Conservation (phyloP, 2,888 invertebrate species). For the Troides aeacus region DNA sequence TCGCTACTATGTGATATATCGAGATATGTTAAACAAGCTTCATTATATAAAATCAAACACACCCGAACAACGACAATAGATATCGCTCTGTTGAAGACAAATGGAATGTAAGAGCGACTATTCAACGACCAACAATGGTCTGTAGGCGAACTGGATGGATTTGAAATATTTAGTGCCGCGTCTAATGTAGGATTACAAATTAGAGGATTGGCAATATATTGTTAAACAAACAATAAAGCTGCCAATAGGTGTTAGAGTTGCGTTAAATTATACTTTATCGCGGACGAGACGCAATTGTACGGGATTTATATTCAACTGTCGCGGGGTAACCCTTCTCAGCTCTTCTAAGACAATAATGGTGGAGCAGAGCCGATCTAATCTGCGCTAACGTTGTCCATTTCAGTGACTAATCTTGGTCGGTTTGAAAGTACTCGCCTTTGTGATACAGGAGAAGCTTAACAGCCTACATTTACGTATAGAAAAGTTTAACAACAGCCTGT, state of each 20-base stretch:
- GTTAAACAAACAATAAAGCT: constrained; percentile 33
- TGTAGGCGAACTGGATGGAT: constrained; percentile 64
- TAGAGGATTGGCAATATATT: constrained; percentile 33
- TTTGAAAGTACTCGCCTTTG: not conserved
- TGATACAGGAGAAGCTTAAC: not conserved
- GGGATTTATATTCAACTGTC: constrained; percentile 20
- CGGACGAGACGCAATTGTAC: constrained; percentile 16
- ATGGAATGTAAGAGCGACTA: constrained; percentile 35
- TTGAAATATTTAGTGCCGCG: constrained; percentile 34
- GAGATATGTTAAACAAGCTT: not conserved
- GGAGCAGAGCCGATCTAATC: constrained; percentile 19
- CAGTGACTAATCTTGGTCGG: constrained; percentile 11
- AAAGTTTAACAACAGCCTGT: too few relatives aligned
- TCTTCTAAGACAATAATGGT: constrained; percentile 10
- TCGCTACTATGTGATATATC: not conserved
- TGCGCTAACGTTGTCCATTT: constrained; percentile 13
- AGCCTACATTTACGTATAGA: too few relatives aligned
- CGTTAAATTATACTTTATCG: constrained; percentile 26
- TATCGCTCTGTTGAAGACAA: constrained; percentile 33
- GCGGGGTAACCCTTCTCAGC: not conserved
- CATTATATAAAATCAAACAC: constrained; percentile 12
- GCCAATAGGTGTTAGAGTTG: constrained; percentile 23
- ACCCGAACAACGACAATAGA: constrained; percentile 14
- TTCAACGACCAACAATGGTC: constrained; percentile 49
- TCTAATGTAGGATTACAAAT: constrained; percentile 31